These are phyloP conservation scores for Diplolepis rosae DNA, from an alignment of 2,888 invertebrate species.

Conservation along the genomic window DNA sequence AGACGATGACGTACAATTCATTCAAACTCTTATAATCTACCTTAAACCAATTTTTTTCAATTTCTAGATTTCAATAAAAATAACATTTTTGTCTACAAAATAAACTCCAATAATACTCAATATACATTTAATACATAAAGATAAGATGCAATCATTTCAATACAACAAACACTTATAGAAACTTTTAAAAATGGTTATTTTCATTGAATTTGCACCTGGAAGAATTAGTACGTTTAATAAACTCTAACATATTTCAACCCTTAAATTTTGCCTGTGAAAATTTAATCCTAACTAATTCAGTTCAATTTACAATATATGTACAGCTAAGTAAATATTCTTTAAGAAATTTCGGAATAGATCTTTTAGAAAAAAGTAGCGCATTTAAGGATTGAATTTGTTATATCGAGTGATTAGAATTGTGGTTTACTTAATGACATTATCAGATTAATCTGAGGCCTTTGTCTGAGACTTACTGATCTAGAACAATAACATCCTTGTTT, in stretches of 20 bases:
- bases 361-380: neutral
- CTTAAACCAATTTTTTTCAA: neutral
- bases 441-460: conserved; percentile 33
- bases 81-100: neutral
- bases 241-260: neutral
- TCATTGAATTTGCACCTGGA: neutral
- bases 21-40: neutral
- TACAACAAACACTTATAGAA: no score
- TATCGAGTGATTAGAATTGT: neutral
- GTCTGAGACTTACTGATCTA: conserved; percentile 92
- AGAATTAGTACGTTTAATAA: neutral
- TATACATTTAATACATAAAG: no score
- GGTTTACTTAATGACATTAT: neutral
- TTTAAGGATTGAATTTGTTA: neutral
- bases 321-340: no score
- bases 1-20: neutral
- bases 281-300: no score
- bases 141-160: neutral
- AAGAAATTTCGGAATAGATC: no score
- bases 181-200: no score
- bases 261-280: neutral
- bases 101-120: neutral
- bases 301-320: no score
- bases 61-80: neutral
- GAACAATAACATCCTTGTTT: conserved; percentile 90